phyloP scores from a whole-genome alignment of 92 coral and sea anemone genomes.

The Pocillopora meandrina region DNA sequence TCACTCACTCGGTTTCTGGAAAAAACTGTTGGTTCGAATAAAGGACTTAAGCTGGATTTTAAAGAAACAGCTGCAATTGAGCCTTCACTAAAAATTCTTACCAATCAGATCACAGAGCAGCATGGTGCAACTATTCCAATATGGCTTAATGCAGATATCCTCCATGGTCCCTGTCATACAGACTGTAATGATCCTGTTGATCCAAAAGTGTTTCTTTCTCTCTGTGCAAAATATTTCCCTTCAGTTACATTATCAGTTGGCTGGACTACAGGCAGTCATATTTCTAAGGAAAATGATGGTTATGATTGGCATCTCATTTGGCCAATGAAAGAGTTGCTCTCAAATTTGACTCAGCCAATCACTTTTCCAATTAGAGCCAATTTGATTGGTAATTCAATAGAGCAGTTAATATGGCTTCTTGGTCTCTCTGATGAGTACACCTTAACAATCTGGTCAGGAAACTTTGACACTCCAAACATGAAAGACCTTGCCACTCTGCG shows the following conservation, averaged over 20 bases:
- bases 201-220: conserved; percentile 60
- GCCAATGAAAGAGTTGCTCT: conserved; percentile 70
- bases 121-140: conserved; percentile 50
- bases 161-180: conserved; percentile 71
- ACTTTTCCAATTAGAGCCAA: conserved; percentile 87
- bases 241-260: conserved; percentile 80
- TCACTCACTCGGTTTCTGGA: conserved; percentile 70
- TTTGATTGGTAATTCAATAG: conserved; percentile 66
- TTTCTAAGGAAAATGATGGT: conserved; percentile 19
- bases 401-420: conserved; percentile 76
- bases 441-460: conserved; percentile 83
- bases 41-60: conserved; percentile 89
- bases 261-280: conserved; percentile 71
- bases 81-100: conserved; percentile 72
- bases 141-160: conserved; percentile 90
- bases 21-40: conserved; percentile 57
- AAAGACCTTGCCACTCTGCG: conserved; percentile 66
- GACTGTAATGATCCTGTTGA: conserved; percentile 64
- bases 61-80: conserved; percentile 69
- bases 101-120: conserved; percentile 28
- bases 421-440: conserved; percentile 71
- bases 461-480: conserved; percentile 56
- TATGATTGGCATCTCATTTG: conserved; percentile 71
- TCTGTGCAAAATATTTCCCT: conserved; percentile 69
- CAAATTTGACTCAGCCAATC: conserved; percentile 59